phyloP scores from a whole-genome alignment of 2,797 vertebrate species.

The Ptychadena robeensis region DNA sequence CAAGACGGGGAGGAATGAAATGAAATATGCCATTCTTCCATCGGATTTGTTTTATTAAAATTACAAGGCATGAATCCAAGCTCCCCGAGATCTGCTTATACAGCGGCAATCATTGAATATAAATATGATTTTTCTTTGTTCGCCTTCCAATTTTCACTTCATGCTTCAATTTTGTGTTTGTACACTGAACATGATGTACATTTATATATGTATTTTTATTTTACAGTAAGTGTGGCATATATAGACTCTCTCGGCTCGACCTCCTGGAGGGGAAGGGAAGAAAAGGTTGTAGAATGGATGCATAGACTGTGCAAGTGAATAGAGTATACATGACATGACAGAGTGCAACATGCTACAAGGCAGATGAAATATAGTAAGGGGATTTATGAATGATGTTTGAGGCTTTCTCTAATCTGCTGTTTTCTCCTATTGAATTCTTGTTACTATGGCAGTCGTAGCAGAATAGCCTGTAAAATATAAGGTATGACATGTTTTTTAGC shows the following conservation, averaged over 20 bases:
- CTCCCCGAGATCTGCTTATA: constrained; percentile 3
- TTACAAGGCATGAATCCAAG: background rate
- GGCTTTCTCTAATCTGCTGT: background rate
- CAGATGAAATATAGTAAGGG: background rate
- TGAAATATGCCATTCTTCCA: background rate
- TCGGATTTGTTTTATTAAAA: constrained; percentile 18
- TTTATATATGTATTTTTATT: background rate
- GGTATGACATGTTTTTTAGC: no score
- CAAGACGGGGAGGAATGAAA: background rate
- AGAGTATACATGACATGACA: background rate
- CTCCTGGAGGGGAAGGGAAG: background rate
- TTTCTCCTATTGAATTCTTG: background rate
- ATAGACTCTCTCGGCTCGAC: background rate
- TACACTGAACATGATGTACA: background rate
- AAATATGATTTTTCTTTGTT: constrained; percentile 18
- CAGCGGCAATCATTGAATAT: constrained; percentile 11
- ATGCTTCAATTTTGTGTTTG: constrained; percentile 14
- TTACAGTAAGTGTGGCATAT: background rate
- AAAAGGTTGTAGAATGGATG: background rate
- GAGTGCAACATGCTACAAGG: background rate
- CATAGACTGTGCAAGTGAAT: background rate
- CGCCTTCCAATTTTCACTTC: constrained; percentile 30
- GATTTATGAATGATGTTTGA: background rate
- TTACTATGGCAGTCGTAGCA: background rate
- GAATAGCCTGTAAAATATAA: background rate